These are phyloP conservation scores for Rynchops niger DNA, from an alignment of 2,113 vertebrate genomes.

Conservation along the genomic window DNA sequence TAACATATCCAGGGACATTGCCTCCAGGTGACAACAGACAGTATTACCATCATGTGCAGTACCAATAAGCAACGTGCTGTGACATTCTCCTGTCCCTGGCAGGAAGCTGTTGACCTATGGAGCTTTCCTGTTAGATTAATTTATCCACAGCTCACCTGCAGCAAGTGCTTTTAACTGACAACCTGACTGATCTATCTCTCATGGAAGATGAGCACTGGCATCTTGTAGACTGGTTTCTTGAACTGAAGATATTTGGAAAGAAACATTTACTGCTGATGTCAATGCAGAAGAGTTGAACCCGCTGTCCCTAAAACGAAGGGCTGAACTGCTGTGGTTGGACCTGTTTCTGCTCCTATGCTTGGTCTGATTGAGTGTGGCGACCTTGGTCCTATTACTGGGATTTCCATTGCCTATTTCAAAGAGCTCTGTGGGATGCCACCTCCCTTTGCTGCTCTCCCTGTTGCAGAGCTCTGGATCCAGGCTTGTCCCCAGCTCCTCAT, in stretches of 20 bases:
- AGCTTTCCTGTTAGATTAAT: conserved; percentile 45
- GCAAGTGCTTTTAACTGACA: conserved; percentile 22
- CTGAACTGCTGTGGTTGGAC: neutral
- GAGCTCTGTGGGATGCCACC: neutral
- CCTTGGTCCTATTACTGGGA: neutral
- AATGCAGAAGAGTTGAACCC: neutral
- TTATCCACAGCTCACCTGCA: neutral
- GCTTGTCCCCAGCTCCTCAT: neutral
- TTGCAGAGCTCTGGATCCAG: neutral
- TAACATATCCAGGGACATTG: neutral
- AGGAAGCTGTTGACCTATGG: conserved; percentile 24
- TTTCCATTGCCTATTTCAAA: neutral
- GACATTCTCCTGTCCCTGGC: neutral
- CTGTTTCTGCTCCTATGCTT: neutral
- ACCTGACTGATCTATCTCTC: neutral
- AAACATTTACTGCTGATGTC: neutral
- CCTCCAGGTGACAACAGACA: neutral
- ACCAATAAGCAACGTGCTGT: neutral
- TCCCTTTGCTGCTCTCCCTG: neutral
- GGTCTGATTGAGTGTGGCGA: neutral
- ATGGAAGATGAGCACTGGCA: neutral
- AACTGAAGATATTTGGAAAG: neutral
- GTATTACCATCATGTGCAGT: neutral
- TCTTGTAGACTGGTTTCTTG: neutral
- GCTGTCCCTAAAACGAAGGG: neutral